A percentile compares a stretch with the other conserved stretches of the same genome.
phyloP scores from a whole-genome alignment of 2,888 invertebrate genomes.

The Cantharis lateralis region DNA sequence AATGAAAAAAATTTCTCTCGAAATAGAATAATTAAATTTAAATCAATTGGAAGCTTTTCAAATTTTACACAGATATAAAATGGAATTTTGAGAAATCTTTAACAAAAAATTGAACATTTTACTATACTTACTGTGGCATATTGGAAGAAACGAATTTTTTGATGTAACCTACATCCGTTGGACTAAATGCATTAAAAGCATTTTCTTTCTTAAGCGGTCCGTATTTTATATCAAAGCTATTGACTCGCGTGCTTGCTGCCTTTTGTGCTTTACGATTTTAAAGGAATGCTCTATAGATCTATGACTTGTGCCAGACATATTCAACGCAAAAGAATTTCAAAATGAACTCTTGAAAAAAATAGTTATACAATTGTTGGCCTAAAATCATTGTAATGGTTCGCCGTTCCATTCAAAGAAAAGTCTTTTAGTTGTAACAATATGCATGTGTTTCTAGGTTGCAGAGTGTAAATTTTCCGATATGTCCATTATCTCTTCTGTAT shows the following conservation, averaged over 20 bases:
- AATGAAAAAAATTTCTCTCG: background rate
- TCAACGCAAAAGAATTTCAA: constrained; percentile 22
- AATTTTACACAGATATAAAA: background rate
- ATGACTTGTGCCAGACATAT: constrained; percentile 25
- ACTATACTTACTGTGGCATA: constrained; percentile 15
- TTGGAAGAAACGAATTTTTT: constrained; percentile 32
- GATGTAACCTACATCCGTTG: constrained; percentile 32
- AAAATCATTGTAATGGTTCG: background rate
- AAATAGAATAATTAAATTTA: background rate
- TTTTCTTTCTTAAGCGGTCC: constrained; percentile 32
- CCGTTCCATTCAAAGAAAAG: background rate
- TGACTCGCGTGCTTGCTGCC: constrained; percentile 30
- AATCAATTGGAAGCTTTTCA: background rate
- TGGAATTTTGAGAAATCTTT: background rate
- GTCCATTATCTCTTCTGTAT: too few species aligned
- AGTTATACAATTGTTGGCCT: background rate
- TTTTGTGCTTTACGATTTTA: constrained; percentile 34
- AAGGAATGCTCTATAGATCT: constrained; percentile 29
- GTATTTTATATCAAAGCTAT: constrained; percentile 34
- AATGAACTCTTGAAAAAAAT: constrained; percentile 2
- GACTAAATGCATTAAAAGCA: constrained; percentile 34
- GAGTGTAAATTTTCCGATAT: background rate
- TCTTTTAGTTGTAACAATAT: too few species aligned
- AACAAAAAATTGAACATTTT: background rate
- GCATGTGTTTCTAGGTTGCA: background rate